These are phyloP conservation scores for Hylomyscus alleni DNA, from an alignment of 2,797 vertebrate genomes.

Conservation along the genomic window DNA sequence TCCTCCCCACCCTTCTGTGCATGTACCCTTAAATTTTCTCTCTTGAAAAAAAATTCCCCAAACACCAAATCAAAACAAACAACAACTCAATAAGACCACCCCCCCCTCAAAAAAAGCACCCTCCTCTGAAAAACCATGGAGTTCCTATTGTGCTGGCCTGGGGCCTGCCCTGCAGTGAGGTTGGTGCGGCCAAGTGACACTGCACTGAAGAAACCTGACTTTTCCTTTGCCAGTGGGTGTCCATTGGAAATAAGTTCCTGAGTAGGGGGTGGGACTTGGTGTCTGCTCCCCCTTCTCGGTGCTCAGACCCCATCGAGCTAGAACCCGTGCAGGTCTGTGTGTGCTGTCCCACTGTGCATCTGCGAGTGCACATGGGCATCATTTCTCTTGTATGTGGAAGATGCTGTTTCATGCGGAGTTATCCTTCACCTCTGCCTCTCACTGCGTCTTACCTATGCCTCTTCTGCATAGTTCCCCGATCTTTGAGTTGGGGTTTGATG, in stretches of 20 bases:
- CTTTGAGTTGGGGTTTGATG: background rate
- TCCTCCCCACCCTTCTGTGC: background rate
- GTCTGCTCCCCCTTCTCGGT: no score
- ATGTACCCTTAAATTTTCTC: background rate
- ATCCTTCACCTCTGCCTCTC: background rate
- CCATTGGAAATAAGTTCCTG: no score
- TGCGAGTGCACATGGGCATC: no score
- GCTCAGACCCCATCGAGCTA: background rate
- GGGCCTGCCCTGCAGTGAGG: background rate
- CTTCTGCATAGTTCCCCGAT: no score
- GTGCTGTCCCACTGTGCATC: background rate
- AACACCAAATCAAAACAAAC: background rate
- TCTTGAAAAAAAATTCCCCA: background rate
- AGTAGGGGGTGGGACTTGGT: no score
- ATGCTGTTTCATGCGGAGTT: background rate
- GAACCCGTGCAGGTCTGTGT: background rate
- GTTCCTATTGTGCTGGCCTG: background rate
- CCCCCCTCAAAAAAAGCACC: background rate
- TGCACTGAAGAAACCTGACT: background rate
- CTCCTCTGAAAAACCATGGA: background rate
- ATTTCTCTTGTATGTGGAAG: background rate
- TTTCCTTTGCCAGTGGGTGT: no score
- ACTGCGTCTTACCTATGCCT: background rate
- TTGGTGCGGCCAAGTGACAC: background rate
- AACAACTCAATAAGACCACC: background rate